Percentiles rank a stretch among this genome's conserved stretches.
Evolutionary conservation across 2,113 vertebrate species (phyloP).

Genomic region (Myrmophylax atrothorax): DNA sequence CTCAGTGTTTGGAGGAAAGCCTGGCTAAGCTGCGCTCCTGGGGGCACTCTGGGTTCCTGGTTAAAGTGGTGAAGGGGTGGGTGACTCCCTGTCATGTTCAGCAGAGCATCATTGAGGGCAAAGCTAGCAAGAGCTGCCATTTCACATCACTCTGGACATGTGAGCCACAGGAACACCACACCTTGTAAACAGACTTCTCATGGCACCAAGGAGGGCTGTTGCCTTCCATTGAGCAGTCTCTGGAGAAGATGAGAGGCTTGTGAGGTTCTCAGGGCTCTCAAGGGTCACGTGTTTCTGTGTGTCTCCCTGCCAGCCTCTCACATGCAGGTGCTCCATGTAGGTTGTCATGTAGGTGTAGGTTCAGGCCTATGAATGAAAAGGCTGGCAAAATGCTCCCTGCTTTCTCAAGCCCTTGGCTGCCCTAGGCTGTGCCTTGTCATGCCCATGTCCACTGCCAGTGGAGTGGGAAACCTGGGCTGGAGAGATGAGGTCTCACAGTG

Average conservation of each 20-base stretch:
- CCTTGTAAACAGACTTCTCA: neutral
- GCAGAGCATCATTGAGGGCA: neutral
- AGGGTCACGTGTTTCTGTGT: fast-evolving
- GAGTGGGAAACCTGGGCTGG: neutral
- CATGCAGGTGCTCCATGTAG: neutral
- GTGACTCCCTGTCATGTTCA: neutral
- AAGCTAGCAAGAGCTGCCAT: neutral
- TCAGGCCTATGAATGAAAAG: neutral
- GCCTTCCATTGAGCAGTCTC: neutral
- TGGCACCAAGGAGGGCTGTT: neutral
- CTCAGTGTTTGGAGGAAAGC: neutral
- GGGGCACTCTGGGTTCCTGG: neutral
- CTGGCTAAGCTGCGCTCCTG: neutral
- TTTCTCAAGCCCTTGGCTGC: neutral
- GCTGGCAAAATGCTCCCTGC: neutral
- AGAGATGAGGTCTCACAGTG: neutral
- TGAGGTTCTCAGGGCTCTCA: neutral
- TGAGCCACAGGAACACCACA: neutral
- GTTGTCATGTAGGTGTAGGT: neutral
- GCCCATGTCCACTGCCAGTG: neutral
- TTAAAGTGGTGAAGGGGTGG: neutral
- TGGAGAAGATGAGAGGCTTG: neutral
- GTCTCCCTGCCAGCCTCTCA: neutral
- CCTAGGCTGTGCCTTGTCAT: neutral
- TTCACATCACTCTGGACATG: neutral